Percentiles rank a stretch among this genome's conserved stretches.
phyloP scores from a whole-genome alignment of 2,888 invertebrate genomes.

The Sminthurinus aureus region DNA sequence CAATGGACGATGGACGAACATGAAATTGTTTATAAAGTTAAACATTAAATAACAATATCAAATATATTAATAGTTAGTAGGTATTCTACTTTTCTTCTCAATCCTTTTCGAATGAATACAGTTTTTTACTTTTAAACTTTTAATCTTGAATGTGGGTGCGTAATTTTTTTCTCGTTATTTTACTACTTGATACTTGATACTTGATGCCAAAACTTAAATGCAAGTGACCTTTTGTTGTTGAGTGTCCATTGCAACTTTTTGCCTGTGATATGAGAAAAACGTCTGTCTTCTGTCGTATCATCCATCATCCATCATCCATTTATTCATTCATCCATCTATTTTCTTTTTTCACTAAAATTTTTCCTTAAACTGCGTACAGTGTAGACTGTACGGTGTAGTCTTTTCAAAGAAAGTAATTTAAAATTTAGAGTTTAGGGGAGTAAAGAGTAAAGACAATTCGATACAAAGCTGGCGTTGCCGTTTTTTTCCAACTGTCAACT shows the following conservation, averaged over 20 bases:
- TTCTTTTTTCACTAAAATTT: not conserved
- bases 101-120: not conserved
- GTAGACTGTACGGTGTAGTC: not conserved
- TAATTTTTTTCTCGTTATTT: not conserved
- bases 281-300: not conserved
- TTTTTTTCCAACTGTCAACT: too few species aligned
- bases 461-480: too few species aligned
- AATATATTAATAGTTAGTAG: not conserved
- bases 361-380: not conserved
- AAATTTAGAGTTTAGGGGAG: too few species aligned
- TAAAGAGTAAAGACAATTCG: too few species aligned
- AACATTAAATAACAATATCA: not conserved
- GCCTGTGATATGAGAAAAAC: constrained; percentile 12
- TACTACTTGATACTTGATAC: not conserved
- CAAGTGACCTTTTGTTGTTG: not conserved
- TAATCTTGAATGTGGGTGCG: not conserved
- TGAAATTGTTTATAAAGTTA: not conserved
- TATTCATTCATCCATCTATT: not conserved
- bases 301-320: not conserved
- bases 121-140: not conserved
- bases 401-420: not conserved
- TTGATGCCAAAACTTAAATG: constrained; percentile 13
- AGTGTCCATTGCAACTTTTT: not conserved
- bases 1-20: not conserved
- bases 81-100: not conserved